Conservation (phyloP, 2,888 invertebrate genomes). For the Calliopum simillimum region DNA sequence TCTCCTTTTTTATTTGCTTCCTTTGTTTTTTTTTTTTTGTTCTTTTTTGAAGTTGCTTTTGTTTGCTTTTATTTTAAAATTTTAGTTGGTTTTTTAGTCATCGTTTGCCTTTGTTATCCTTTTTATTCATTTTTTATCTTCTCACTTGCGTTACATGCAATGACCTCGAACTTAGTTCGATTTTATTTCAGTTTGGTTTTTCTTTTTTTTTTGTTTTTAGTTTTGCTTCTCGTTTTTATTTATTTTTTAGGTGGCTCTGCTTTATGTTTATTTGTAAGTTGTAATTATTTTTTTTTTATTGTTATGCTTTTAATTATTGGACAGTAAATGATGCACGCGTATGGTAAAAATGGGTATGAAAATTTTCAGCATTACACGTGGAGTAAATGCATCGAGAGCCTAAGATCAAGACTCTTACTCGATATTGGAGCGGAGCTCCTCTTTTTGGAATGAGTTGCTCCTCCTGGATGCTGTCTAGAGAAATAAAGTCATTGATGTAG, state of each 20-base stretch:
- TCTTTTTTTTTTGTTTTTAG: background rate
- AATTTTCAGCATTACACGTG: no score
- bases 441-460: no score
- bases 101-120: background rate
- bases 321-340: no score
- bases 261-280: background rate
- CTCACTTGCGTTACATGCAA: slow-evolving; percentile 27
- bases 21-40: background rate
- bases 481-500: no score
- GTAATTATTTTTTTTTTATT: background rate
- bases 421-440: no score
- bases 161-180: slow-evolving; percentile 32
- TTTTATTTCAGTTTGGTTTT: background rate
- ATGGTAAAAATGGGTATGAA: no score
- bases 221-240: background rate
- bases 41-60: background rate
- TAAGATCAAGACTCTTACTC: no score
- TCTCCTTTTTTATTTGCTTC: background rate
- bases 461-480: no score
- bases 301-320: background rate
- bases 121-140: slow-evolving; percentile 2
- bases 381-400: no score
- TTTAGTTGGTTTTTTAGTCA: background rate
- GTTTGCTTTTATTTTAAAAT: background rate
- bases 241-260: background rate